These are phyloP conservation scores for Pomphorhynchus laevis DNA, from an alignment of 1,140 invertebrate genomes.

Conservation along the genomic window DNA sequence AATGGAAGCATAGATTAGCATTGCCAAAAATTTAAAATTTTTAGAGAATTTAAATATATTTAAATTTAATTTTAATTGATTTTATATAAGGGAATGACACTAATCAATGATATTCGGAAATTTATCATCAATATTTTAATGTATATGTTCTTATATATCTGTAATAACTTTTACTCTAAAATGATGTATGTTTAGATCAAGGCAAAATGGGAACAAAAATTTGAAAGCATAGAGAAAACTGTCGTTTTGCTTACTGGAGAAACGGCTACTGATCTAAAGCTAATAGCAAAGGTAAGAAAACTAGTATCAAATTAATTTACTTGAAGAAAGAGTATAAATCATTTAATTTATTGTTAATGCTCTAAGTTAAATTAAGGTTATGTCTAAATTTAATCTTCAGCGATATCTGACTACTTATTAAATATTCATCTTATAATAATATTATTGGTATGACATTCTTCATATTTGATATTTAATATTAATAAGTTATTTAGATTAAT, in stretches of 20 bases:
- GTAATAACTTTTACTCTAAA: neutral
- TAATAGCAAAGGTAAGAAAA: conserved; percentile 26
- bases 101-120: neutral
- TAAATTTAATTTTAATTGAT: too few species aligned
- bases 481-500: too few species aligned
- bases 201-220: conserved; percentile 54
- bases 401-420: too few species aligned
- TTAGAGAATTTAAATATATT: too few species aligned
- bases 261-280: conserved; percentile 71
- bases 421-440: too few species aligned
- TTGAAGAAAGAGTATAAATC: neutral
- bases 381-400: too few species aligned
- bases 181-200: conserved; percentile 27
- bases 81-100: too few species aligned
- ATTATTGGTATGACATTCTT: too few species aligned
- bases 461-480: too few species aligned
- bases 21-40: too few species aligned
- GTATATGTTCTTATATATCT: neutral
- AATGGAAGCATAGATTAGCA: too few species aligned
- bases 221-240: conserved; percentile 42
- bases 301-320: neutral
- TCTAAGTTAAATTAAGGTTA: too few species aligned
- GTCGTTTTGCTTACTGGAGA: conserved; percentile 73
- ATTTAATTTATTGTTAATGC: neutral
- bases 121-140: neutral